Percentiles rank a stretch among this genome's conserved stretches.
phyloP scores from a whole-genome alignment of 2,888 invertebrate species.

The Lydus trimaculatus region DNA sequence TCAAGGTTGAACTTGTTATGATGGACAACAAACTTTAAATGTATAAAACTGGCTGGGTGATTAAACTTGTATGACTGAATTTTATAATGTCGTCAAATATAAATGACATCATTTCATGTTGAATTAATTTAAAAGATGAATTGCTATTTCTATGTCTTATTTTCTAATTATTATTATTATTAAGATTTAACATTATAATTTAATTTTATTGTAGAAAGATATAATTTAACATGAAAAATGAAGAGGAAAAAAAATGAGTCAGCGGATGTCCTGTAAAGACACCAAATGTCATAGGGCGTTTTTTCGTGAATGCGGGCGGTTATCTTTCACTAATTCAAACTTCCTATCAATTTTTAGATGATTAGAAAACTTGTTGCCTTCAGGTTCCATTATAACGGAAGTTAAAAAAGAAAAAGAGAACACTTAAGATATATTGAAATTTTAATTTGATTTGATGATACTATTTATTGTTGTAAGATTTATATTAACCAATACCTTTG shows the following conservation, averaged over 20 bases:
- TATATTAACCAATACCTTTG: not conserved
- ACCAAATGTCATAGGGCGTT: constrained; percentile 6
- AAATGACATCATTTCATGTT: not conserved
- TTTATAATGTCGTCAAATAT: constrained; percentile 8
- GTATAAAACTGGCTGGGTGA: not conserved
- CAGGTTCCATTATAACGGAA: not conserved
- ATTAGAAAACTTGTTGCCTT: constrained; percentile 6
- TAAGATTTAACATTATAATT: not conserved
- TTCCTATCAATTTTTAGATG: constrained; percentile 5
- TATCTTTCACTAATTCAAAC: not conserved
- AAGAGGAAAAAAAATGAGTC: constrained; percentile 25
- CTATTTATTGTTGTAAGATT: not conserved
- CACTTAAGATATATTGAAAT: not conserved
- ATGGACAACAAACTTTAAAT: constrained; percentile 5
- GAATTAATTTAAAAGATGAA: not conserved
- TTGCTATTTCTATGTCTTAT: not conserved
- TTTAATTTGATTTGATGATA: not conserved
- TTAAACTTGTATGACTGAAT: constrained; percentile 9
- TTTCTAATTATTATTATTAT: not conserved
- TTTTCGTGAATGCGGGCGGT: not conserved
- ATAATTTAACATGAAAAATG: constrained; percentile 12
- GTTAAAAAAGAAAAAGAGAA: not conserved
- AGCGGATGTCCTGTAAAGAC: constrained; percentile 29
- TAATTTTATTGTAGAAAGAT: not conserved
- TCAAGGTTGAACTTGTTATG: constrained; percentile 10